These are phyloP conservation scores for Cryptophagus acutangulus DNA, from an alignment of 2,888 invertebrate species.

Conservation along the genomic window DNA sequence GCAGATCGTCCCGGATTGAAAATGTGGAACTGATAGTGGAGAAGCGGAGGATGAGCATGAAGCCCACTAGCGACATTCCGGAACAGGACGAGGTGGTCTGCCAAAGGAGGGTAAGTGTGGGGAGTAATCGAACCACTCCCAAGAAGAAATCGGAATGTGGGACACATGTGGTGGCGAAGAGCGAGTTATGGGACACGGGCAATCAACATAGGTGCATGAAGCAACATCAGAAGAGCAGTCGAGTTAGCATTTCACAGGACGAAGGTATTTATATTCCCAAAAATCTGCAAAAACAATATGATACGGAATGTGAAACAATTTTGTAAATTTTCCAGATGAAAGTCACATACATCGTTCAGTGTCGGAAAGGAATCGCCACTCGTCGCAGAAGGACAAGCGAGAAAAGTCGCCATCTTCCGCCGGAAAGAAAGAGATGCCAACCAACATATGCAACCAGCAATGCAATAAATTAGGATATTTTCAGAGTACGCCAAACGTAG, in stretches of 20 bases:
- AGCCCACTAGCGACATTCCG: constrained; percentile 39
- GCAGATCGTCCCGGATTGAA: constrained; percentile 17
- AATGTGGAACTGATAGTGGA: constrained; percentile 33
- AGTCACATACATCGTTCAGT: constrained; percentile 43
- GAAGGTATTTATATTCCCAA: constrained; percentile 31
- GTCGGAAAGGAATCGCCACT: constrained; percentile 43
- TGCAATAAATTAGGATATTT: constrained; percentile 51
- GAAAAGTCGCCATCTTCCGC: constrained; percentile 39
- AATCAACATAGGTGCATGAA: constrained; percentile 44
- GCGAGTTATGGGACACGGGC: constrained; percentile 49
- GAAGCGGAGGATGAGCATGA: constrained; percentile 36
- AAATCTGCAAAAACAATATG: not conserved
- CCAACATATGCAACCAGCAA: constrained; percentile 43
- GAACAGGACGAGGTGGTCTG: constrained; percentile 29
- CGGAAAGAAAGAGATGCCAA: constrained; percentile 30
- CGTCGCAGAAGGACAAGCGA: constrained; percentile 35
- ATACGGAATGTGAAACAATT: not conserved
- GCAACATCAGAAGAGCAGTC: constrained; percentile 40
- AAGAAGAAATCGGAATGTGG: constrained; percentile 50
- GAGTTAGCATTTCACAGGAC: constrained; percentile 40
- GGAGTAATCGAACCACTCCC: constrained; percentile 39
- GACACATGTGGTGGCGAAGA: constrained; percentile 47
- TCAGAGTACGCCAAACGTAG: constrained; percentile 60
- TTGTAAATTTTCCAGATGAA: constrained; percentile 33
- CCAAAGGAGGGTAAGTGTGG: constrained; percentile 39